phyloP scores from a whole-genome alignment of 2,113 vertebrate genomes.

The Pterocles gutturalis region DNA sequence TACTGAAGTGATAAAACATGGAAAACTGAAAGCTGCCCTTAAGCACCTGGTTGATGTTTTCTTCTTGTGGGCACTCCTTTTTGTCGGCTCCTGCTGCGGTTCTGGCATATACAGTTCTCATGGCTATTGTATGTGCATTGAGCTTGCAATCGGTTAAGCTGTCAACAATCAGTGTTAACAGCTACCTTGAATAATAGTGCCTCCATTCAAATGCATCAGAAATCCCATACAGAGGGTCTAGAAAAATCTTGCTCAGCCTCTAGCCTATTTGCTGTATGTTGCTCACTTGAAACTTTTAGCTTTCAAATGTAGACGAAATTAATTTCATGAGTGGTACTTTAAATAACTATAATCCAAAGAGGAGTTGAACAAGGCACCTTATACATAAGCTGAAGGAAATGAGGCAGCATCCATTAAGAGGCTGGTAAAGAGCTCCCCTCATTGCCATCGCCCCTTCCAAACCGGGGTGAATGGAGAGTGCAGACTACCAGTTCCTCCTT shows the following conservation, averaged over 20 bases:
- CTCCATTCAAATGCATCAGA: not conserved
- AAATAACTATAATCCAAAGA: not conserved
- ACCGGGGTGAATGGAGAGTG: not conserved
- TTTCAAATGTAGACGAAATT: not conserved
- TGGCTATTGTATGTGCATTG: not conserved
- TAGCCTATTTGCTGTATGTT: not conserved
- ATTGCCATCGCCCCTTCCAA: not conserved
- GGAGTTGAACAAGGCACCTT: not conserved
- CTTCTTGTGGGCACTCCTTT: not conserved
- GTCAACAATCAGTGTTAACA: not conserved
- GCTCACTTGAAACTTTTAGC: not conserved
- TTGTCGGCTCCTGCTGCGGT: not conserved
- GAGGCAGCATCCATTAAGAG: not conserved
- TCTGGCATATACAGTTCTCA: not conserved
- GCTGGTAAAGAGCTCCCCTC: not conserved
- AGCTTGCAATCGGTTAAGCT: not conserved
- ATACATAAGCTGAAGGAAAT: not conserved
- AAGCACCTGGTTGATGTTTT: not conserved
- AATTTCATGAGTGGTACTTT: not conserved
- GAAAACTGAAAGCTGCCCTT: conserved; percentile 9
- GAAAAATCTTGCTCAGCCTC: not conserved
- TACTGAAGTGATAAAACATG: not conserved
- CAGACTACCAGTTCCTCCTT: not conserved
- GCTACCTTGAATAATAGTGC: not conserved
- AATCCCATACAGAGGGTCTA: not conserved